phyloP scores from a whole-genome alignment of 2,888 invertebrate species.

The Sarcophaga caerulescens region DNA sequence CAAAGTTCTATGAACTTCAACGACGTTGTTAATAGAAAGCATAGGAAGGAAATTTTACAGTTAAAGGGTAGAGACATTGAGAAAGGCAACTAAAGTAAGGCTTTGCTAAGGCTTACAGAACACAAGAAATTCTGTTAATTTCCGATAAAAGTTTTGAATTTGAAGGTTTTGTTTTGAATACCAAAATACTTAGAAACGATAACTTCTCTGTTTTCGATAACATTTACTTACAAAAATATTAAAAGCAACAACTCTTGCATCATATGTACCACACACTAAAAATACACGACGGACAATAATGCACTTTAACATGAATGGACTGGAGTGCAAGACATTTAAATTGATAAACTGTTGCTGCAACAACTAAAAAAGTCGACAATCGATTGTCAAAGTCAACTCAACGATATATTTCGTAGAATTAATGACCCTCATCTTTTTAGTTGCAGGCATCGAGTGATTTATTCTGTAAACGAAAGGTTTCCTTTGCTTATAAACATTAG shows the following conservation, averaged over 20 bases:
- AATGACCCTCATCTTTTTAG: slow-evolving; percentile 54
- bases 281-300: not conserved
- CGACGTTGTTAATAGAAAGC: slow-evolving; percentile 2
- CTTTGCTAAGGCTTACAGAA: too few species aligned
- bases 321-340: not conserved
- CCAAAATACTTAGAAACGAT: too few species aligned
- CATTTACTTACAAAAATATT: not conserved
- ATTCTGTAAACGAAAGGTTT: not conserved
- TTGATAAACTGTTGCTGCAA: slow-evolving; percentile 48
- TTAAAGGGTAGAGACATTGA: not conserved
- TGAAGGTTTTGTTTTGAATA: too few species aligned
- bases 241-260: too few species aligned
- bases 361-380: slow-evolving; percentile 53
- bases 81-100: too few species aligned
- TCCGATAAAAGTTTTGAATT: too few species aligned
- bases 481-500: not conserved
- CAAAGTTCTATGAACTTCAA: slow-evolving; percentile 48
- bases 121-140: too few species aligned
- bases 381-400: slow-evolving; percentile 44
- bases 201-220: too few species aligned
- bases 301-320: not conserved
- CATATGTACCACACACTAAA: too few species aligned
- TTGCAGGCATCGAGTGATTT: slow-evolving; percentile 34
- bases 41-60: slow-evolving; percentile 7
- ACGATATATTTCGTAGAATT: slow-evolving; percentile 43